These are phyloP conservation scores for Linnaemya tessellans DNA, from an alignment of 2,888 invertebrate species.

Conservation along the genomic window DNA sequence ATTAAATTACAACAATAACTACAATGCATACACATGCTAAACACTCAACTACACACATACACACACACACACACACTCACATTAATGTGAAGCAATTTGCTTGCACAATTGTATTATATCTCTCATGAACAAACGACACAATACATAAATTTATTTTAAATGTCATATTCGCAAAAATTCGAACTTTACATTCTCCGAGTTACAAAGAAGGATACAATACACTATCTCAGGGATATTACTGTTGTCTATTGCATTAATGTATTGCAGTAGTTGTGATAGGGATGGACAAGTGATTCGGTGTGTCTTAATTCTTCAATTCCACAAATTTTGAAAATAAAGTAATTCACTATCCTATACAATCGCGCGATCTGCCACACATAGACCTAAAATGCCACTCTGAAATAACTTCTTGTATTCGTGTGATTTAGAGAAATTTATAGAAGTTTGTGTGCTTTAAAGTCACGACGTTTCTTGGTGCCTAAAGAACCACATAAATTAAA, in stretches of 20 bases:
- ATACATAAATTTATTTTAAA: constrained; percentile 49
- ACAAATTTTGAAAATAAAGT: too few species aligned
- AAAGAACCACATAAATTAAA: too few species aligned
- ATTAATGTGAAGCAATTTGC: neutral
- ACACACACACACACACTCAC: neutral
- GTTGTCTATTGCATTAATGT: constrained; percentile 4
- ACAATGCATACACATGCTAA: neutral
- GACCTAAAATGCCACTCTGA: too few species aligned
- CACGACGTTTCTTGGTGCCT: too few species aligned
- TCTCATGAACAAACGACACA: neutral
- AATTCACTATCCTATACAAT: too few species aligned
- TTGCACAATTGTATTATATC: neutral
- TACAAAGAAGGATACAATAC: neutral
- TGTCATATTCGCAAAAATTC: constrained; percentile 5
- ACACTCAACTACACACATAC: neutral
- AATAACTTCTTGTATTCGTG: too few species aligned
- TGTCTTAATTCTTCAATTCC: neutral
- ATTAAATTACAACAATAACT: constrained; percentile 15
- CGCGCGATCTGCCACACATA: too few species aligned
- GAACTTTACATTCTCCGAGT: neutral
- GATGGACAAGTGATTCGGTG: constrained; percentile 23
- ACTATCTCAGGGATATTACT: neutral
- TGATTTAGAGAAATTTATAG: too few species aligned
- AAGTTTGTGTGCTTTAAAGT: too few species aligned
- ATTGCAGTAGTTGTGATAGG: neutral